Conservation (phyloP, 2,888 invertebrate genomes). For the Celastrina argiolus region DNA sequence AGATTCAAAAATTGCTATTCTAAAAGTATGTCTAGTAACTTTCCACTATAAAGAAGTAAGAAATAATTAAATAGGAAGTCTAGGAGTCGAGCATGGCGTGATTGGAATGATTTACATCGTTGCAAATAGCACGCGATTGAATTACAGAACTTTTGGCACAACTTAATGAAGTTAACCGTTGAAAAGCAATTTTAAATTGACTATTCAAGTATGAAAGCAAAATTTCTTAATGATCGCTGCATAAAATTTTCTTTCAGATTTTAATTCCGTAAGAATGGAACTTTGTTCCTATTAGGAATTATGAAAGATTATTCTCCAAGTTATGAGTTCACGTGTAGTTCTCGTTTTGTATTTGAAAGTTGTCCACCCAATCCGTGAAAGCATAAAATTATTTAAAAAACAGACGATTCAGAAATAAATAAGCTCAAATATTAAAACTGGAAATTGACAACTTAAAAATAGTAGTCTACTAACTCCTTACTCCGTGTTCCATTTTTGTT, state of each 20-base stretch:
- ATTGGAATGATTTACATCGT: conserved; percentile 34
- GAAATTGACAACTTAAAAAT: background rate
- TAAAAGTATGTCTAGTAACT: background rate
- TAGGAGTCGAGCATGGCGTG: conserved; percentile 34
- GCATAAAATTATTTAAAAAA: background rate
- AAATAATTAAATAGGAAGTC: conserved; percentile 26
- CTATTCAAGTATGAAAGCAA: conserved; percentile 25
- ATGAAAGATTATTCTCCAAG: background rate
- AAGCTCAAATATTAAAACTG: background rate
- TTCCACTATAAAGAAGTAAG: conserved; percentile 14
- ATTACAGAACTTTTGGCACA: conserved; percentile 37
- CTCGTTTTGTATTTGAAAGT: no score
- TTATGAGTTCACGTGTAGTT: no score
- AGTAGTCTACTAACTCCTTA: no score
- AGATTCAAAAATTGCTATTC: no score
- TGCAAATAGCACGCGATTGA: conserved; percentile 38
- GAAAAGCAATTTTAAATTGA: conserved; percentile 30
- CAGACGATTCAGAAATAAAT: background rate
- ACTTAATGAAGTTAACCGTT: conserved; percentile 33
- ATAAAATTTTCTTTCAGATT: background rate
- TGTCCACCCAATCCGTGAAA: background rate
- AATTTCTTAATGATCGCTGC: conserved; percentile 1
- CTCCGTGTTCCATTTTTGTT: background rate
- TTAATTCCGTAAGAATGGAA: no score
- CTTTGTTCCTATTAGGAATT: background rate